phyloP scores from a whole-genome alignment of 2,113 vertebrate species.

The Melanocharis versteri region DNA sequence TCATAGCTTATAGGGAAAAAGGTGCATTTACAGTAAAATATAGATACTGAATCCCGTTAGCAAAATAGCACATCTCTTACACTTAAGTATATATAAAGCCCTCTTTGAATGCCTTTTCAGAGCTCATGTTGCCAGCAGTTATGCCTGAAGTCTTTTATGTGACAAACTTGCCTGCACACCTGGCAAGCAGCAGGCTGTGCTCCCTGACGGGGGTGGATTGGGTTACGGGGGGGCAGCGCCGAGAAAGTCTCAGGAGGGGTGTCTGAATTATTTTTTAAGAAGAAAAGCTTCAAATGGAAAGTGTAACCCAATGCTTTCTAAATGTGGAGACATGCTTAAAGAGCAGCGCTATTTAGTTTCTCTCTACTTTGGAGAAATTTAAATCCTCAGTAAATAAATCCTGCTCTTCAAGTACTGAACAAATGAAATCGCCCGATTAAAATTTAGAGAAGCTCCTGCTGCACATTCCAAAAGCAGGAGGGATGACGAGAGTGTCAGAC shows the following conservation, averaged over 20 bases:
- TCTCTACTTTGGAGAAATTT: constrained; percentile 56
- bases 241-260: constrained; percentile 35
- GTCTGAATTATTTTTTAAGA: constrained; percentile 60
- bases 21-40: not conserved
- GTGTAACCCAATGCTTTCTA: constrained; percentile 67
- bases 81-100: not conserved
- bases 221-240: constrained; percentile 55
- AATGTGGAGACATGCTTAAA: constrained; percentile 48
- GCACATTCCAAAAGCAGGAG: not conserved
- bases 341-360: constrained; percentile 56
- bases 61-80: not conserved
- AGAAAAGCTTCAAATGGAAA: constrained; percentile 69
- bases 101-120: not conserved
- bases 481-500: not conserved
- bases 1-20: not conserved
- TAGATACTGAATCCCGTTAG: not conserved
- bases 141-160: constrained; percentile 20
- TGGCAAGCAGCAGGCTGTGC: constrained; percentile 10
- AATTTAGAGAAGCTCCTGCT: not conserved
- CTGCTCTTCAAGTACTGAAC: constrained; percentile 46
- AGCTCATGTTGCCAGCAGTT: constrained; percentile 9
- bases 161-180: constrained; percentile 56
- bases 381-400: constrained; percentile 62
- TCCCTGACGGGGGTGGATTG: not conserved
- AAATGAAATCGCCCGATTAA: constrained; percentile 42